phyloP scores from a whole-genome alignment of 2,113 vertebrate species.

The Irena cyanogastra region DNA sequence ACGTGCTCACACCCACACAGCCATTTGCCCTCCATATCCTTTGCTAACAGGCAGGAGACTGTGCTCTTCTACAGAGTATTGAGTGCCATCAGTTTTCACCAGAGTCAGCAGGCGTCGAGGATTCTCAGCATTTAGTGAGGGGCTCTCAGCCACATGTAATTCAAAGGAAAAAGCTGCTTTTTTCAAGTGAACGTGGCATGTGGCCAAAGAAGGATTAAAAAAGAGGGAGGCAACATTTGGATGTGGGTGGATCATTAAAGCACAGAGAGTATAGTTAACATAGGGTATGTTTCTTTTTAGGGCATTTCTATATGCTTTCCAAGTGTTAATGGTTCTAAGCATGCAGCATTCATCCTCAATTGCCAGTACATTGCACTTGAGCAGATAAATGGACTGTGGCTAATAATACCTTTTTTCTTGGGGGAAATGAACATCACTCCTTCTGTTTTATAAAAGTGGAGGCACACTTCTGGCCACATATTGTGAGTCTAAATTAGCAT shows the following conservation, averaged over 20 bases:
- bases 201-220: slow-evolving; percentile 29
- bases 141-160: not conserved
- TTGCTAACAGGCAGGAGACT: slow-evolving; percentile 21
- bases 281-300: slow-evolving; percentile 40
- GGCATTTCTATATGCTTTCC: slow-evolving; percentile 20
- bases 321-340: slow-evolving; percentile 34
- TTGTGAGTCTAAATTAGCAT: not conserved
- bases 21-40: slow-evolving; percentile 53
- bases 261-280: slow-evolving; percentile 41
- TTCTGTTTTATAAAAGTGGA: not conserved
- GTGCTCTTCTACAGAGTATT: not conserved
- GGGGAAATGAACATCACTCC: not conserved
- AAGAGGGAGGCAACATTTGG: slow-evolving; percentile 46
- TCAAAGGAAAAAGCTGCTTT: slow-evolving; percentile 15
- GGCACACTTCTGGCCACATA: not conserved
- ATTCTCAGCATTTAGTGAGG: slow-evolving; percentile 11
- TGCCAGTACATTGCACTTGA: not conserved
- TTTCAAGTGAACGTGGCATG: not conserved
- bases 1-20: slow-evolving; percentile 37
- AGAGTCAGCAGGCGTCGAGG: slow-evolving; percentile 35
- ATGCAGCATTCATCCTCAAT: not conserved
- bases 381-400: not conserved
- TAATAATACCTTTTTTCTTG: not conserved
- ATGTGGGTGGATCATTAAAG: slow-evolving; percentile 49
- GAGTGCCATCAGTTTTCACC: slow-evolving; percentile 38